Base-by-base conservation (phyloP, 2,113 vertebrate genomes). In the Cygnus buccinator region DNA sequence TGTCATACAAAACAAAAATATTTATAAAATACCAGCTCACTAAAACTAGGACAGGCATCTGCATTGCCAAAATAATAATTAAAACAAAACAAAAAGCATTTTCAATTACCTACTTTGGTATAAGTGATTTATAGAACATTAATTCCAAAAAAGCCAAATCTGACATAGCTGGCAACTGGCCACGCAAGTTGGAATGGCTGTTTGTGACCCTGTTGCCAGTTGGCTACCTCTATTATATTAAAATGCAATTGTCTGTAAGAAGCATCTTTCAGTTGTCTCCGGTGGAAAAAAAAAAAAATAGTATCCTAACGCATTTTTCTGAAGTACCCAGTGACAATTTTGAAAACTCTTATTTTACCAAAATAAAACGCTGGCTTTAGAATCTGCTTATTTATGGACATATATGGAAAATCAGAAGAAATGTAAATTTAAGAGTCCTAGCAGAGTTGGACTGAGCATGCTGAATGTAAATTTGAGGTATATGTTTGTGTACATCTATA, bases 141-240 rank as follows among this genome's bases (percentile, higher is more conserved):
- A 96, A 95, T 93, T 48, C 63, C 75, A 62, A 41, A 70, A 95
- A 95, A 95, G 74, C 61, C 66, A 93, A 95, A 94, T 82, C 77
- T 87, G 62, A 66, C 73, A 63, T 26, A 75, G 48, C 35, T 94
- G 94, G 87, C 85, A 88, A 76, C 11, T 28, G 54, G 63, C 77
- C 74, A 79, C 37, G 33, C 58, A 76, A 67, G 28, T 84, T 89
- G 81, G 39, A 84, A 76, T 62, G 74, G 35, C 22, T 68, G 3
- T 43, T 83, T 65, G 16, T 83, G 89, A 95, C 91, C 73, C 89
- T 92, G 62, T 54, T 95, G 77, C 17, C 48, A 84, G 46, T 10
- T 72, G 52, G 65, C 62, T 68, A 31, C 54, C 21, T 58, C 74
- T 84, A 16, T 68, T 79, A 48, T 62, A 68, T 73, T 57, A 87